Conservation (phyloP, 2,888 invertebrate species). For the Seladonia tumulorum region DNA sequence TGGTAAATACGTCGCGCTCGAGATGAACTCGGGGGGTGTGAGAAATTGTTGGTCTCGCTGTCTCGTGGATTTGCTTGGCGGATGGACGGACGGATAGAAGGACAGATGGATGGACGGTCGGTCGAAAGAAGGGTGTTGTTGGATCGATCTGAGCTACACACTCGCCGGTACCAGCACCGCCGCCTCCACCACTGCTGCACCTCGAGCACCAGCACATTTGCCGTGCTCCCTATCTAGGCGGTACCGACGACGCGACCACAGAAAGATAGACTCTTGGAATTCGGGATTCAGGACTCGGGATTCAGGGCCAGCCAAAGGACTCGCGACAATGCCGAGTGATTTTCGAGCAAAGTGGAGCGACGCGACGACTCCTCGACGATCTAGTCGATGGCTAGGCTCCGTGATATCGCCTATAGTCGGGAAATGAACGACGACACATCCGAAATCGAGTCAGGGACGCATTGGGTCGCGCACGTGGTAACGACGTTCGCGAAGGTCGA, state of each 20-base stretch:
- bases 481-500: conserved; percentile 52
- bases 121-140: conserved; percentile 69
- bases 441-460: conserved; percentile 26
- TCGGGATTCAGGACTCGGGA: neutral
- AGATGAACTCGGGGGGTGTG: neutral
- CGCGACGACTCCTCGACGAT: neutral
- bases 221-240: conserved; percentile 2
- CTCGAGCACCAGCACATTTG: conserved; percentile 2
- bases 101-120: conserved; percentile 49
- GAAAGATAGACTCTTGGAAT: neutral
- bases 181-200: conserved; percentile 52
- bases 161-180: conserved; percentile 57
- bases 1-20: neutral
- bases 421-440: conserved; percentile 27
- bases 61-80: conserved; percentile 14
- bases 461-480: conserved; percentile 54
- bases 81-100: conserved; percentile 31
- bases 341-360: neutral
- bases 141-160: conserved; percentile 78
- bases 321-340: neutral
- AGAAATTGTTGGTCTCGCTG: conserved; percentile 4
- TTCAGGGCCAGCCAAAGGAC: neutral
- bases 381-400: neutral
- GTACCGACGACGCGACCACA: neutral
- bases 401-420: conserved; percentile 8